phyloP scores from a whole-genome alignment of 2,888 invertebrate genomes.

The Anthophora plumipes region DNA sequence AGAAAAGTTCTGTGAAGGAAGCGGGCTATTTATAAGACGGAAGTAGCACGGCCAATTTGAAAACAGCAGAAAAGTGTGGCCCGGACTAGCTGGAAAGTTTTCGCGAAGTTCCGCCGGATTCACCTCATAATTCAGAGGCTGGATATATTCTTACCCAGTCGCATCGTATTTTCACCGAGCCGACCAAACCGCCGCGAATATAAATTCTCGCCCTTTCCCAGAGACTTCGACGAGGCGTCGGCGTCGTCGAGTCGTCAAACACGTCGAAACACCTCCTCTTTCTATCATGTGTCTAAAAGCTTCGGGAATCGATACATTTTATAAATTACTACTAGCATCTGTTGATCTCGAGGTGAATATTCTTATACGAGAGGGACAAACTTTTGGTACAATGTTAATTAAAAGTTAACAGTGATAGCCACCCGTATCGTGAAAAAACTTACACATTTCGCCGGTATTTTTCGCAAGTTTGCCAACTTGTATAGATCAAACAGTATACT shows the following conservation, averaged over 20 bases:
- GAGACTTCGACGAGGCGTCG: slow-evolving; percentile 27
- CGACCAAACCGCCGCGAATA: slow-evolving; percentile 42
- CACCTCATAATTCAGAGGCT: slow-evolving; percentile 69
- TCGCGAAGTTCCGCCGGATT: slow-evolving; percentile 65
- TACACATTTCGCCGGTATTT: too few relatives aligned
- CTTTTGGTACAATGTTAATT: too few relatives aligned
- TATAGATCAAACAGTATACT: too few relatives aligned
- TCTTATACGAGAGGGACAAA: too few relatives aligned
- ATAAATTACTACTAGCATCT: too few relatives aligned
- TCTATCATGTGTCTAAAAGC: not conserved
- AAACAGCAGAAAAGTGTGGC: slow-evolving; percentile 68
- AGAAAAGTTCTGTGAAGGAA: slow-evolving; percentile 66
- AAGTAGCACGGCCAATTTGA: slow-evolving; percentile 71
- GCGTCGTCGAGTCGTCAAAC: slow-evolving; percentile 30
- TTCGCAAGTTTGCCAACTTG: too few relatives aligned
- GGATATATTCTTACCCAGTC: slow-evolving; percentile 56
- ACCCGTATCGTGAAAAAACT: too few relatives aligned
- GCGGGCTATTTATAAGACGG: slow-evolving; percentile 71
- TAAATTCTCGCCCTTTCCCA: slow-evolving; percentile 42
- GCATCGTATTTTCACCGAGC: slow-evolving; percentile 56
- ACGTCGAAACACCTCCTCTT: not conserved
- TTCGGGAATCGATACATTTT: not conserved
- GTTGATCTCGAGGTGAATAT: too few relatives aligned
- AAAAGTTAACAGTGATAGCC: too few relatives aligned
- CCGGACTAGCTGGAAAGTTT: slow-evolving; percentile 56